phyloP scores from a whole-genome alignment of 1,140 invertebrate species.

The Oedothorax gibbosus region DNA sequence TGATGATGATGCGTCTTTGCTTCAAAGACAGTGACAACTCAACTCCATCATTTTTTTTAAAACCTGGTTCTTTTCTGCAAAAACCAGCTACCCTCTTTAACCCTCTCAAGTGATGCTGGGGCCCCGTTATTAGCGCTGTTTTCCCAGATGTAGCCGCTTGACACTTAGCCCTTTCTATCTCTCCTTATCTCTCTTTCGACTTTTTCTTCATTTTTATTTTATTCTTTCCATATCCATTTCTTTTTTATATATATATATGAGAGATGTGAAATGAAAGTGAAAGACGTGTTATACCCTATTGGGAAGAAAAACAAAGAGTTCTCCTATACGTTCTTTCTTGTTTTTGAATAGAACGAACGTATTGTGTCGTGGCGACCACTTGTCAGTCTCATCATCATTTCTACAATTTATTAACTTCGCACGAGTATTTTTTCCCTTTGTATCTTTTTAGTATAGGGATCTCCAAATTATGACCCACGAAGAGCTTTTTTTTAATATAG shows the following conservation, averaged over 20 bases:
- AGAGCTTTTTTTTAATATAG: no score
- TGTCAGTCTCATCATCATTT: background rate
- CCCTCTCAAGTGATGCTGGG: slow-evolving; percentile 13
- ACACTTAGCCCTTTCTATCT: slow-evolving; percentile 46
- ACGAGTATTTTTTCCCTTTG: no score
- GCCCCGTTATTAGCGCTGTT: slow-evolving; percentile 46
- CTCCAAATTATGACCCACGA: no score
- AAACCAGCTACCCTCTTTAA: background rate
- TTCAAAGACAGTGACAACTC: no score
- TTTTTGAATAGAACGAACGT: background rate
- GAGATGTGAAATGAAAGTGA: slow-evolving; percentile 46
- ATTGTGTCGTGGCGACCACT: background rate
- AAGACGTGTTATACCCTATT: slow-evolving; percentile 40
- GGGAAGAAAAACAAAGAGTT: background rate
- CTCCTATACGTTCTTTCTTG: background rate
- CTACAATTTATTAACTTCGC: slow-evolving; percentile 28
- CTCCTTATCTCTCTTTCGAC: slow-evolving; percentile 4
- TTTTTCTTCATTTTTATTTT: slow-evolving; percentile 7
- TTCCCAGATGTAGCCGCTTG: slow-evolving; percentile 50
- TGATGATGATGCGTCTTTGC: no score
- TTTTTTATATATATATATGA: background rate
- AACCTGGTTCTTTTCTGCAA: background rate
- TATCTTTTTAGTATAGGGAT: no score
- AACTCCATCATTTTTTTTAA: no score
- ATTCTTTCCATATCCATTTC: background rate